phyloP scores from a whole-genome alignment of 2,113 vertebrate genomes.

The Alectura lathami region DNA sequence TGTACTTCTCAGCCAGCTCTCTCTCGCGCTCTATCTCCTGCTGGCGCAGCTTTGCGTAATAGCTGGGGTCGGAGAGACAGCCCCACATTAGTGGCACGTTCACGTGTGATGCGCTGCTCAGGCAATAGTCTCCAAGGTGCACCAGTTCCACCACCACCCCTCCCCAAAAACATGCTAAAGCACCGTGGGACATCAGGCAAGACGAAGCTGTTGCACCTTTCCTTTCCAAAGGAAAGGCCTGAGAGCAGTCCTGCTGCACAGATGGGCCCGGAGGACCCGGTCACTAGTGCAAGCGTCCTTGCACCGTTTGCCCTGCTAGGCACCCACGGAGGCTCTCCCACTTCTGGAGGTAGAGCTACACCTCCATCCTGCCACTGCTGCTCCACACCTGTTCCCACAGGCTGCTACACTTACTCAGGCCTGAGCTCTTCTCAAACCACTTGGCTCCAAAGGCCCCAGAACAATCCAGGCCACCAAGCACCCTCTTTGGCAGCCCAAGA shows the following conservation, averaged over 20 bases:
- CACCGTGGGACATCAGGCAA: neutral
- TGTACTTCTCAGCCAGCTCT: conserved; percentile 95
- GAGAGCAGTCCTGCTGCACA: neutral
- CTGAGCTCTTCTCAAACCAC: neutral
- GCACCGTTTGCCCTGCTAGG: neutral
- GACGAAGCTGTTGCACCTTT: neutral
- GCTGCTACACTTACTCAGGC: neutral
- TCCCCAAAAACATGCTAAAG: neutral
- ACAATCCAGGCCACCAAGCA: neutral
- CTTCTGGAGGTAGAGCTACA: neutral
- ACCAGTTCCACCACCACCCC: accelerated
- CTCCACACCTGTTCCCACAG: neutral
- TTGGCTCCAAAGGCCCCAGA: neutral
- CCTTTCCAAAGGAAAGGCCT: neutral
- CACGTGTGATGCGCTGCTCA: accelerated
- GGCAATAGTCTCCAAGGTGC: neutral
- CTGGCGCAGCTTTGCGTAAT: conserved; percentile 96
- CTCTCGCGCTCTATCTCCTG: conserved; percentile 95
- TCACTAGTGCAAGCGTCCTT: neutral
- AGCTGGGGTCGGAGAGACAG: conserved; percentile 74
- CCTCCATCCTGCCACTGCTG: neutral
- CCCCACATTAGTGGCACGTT: accelerated
- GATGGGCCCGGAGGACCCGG: accelerated
- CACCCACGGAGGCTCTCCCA: neutral
- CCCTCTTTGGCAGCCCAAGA: neutral